Conservation (phyloP, 2,888 invertebrate species). For the Agonum fuliginosum region DNA sequence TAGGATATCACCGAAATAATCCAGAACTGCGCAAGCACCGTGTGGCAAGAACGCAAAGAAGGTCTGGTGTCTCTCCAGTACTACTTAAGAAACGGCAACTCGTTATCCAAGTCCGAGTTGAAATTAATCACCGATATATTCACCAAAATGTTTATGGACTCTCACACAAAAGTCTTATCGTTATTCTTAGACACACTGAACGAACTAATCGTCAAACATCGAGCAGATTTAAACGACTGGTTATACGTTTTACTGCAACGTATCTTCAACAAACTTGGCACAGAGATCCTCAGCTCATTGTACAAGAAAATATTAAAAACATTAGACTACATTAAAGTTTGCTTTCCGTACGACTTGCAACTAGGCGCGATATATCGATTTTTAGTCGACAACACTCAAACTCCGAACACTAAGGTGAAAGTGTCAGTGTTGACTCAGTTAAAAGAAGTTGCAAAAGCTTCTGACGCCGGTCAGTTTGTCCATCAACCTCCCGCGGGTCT, state of each 20-base stretch:
- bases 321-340: conserved; percentile 83
- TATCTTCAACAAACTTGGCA: conserved; percentile 90
- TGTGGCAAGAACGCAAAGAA: conserved; percentile 97
- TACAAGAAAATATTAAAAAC: conserved; percentile 93
- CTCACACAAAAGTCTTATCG: conserved; percentile 94
- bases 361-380: conserved; percentile 85
- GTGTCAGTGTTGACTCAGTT: conserved; percentile 84
- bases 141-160: conserved; percentile 98
- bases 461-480: conserved; percentile 74
- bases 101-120: conserved; percentile 81
- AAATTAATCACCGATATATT: conserved; percentile 93
- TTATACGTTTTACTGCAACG: conserved; percentile 88
- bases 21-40: conserved; percentile 89
- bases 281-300: conserved; percentile 93
- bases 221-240: conserved; percentile 93
- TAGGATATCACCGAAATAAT: conserved; percentile 91
- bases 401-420: conserved; percentile 89
- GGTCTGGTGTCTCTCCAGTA: conserved; percentile 86
- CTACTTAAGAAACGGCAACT: conserved; percentile 82
- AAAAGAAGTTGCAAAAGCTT: conserved; percentile 79
- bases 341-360: conserved; percentile 81
- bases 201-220: conserved; percentile 90
- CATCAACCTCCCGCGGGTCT: conserved; percentile 76
- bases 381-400: conserved; percentile 93
- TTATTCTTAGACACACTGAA: conserved; percentile 94